Conservation (phyloP, 2,888 invertebrate genomes). For the Salpingus planirostris region DNA sequence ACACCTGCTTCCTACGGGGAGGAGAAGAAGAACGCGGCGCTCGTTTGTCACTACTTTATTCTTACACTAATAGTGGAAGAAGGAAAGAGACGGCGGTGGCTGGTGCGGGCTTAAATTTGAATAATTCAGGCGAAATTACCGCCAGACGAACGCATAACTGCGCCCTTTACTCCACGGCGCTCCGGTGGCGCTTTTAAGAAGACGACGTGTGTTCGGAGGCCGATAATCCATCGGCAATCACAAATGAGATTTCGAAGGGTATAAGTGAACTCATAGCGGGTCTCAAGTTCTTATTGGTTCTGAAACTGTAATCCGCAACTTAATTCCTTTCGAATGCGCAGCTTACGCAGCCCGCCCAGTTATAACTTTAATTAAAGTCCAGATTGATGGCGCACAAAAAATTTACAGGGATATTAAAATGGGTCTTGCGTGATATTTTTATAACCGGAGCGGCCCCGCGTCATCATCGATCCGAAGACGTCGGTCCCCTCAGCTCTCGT, state of each 20-base stretch:
- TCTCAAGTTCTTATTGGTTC: constrained; percentile 32
- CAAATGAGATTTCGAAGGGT: constrained; percentile 21
- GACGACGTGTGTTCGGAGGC: too few species aligned
- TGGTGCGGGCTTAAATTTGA: constrained; percentile 1
- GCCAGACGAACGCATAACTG: too few species aligned
- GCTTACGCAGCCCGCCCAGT: constrained; percentile 26
- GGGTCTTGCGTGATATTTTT: constrained; percentile 4
- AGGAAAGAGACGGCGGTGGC: constrained; percentile 2
- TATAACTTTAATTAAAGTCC: constrained; percentile 32
- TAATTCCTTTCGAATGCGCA: constrained; percentile 29
- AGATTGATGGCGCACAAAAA: constrained; percentile 19
- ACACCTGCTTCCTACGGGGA: constrained; percentile 26
- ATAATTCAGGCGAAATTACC: background rate
- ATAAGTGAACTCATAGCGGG: constrained; percentile 21
- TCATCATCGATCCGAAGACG: too few species aligned
- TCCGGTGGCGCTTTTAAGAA: too few species aligned
- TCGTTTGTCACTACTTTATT: constrained; percentile 22
- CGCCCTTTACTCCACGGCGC: too few species aligned
- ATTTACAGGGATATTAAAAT: constrained; percentile 10
- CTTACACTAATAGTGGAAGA: constrained; percentile 19
- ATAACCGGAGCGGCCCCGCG: too few species aligned
- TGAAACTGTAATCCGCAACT: constrained; percentile 30
- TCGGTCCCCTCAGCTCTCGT: too few species aligned
- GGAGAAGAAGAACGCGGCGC: constrained; percentile 7
- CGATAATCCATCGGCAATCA: constrained; percentile 12